Percentiles rank a stretch among this genome's conserved stretches.
These are phyloP conservation scores for Aix galericulata DNA, from an alignment of 2,113 vertebrate species.

Conservation along the genomic window DNA sequence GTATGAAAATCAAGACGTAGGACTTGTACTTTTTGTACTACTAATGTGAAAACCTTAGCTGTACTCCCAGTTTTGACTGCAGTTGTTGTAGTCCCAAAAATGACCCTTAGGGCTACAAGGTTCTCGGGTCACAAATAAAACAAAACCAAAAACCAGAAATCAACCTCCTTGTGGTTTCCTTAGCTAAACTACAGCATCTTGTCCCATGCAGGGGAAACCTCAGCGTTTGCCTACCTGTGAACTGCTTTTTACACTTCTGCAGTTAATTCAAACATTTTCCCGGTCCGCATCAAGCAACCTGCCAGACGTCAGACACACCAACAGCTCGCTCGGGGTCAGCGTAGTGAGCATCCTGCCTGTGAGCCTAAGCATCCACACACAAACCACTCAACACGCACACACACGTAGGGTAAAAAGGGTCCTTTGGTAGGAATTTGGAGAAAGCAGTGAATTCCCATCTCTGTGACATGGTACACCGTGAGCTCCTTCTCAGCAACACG, in stretches of 20 bases:
- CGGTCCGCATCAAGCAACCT: background rate
- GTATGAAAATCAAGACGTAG: background rate
- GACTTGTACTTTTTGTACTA: background rate
- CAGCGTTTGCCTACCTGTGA: background rate
- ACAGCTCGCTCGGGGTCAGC: background rate
- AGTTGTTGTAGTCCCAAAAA: background rate
- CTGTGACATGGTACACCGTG: rapidly evolving
- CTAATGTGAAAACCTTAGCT: background rate
- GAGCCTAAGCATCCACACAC: rapidly evolving
- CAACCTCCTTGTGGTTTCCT: background rate
- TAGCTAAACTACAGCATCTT: background rate
- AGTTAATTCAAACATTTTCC: background rate
- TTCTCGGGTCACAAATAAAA: background rate
- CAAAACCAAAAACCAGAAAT: constrained; percentile 3
- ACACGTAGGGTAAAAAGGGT: background rate
- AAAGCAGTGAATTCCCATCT: background rate
- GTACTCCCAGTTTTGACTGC: background rate
- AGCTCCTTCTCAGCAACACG: background rate
- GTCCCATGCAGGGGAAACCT: background rate
- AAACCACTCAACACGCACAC: background rate
- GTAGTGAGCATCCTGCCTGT: rapidly evolving
- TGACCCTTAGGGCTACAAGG: background rate
- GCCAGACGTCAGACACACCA: background rate
- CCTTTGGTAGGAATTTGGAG: background rate
- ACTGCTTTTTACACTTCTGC: background rate